A percentile compares a stretch with the other conserved stretches of the same genome.
Conservation (phyloP, 2,113 vertebrate genomes). For the Rhipidura dahli region DNA sequence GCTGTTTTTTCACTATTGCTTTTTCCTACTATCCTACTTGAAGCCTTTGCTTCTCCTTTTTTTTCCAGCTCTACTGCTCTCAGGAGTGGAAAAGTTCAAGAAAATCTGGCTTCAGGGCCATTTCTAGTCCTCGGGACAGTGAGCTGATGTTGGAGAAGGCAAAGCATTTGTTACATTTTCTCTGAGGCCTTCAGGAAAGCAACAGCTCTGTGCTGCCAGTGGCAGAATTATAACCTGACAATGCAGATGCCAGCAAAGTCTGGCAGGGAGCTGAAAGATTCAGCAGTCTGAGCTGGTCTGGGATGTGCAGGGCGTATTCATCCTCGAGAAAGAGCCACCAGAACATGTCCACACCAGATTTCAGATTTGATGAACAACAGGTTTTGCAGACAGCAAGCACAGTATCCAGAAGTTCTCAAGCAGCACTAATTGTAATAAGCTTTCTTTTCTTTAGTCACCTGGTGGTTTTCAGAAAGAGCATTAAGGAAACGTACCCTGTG, state of each 20-base stretch:
- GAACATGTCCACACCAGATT: not conserved
- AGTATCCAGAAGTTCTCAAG: not conserved
- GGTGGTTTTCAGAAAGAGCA: not conserved
- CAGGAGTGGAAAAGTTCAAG: not conserved
- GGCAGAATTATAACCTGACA: not conserved
- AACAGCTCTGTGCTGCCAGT: not conserved
- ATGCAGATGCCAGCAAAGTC: not conserved
- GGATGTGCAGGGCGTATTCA: not conserved
- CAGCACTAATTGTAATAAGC: not conserved
- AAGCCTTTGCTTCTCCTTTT: not conserved
- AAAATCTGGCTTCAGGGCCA: not conserved
- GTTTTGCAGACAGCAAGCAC: not conserved
- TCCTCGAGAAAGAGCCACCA: not conserved
- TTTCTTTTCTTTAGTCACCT: not conserved
- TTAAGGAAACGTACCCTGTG: not conserved
- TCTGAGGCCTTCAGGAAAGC: not conserved
- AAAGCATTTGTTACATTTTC: not conserved
- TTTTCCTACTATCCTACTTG: not conserved
- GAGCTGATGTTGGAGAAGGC: not conserved
- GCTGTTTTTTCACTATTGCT: not conserved
- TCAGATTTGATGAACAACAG: not conserved
- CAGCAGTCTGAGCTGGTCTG: not conserved
- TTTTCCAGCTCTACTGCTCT: not conserved
- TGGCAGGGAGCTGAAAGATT: not conserved
- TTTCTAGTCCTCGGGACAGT: not conserved